Conservation (phyloP, 2,888 invertebrate genomes). For the Lithophane leautieri region DNA sequence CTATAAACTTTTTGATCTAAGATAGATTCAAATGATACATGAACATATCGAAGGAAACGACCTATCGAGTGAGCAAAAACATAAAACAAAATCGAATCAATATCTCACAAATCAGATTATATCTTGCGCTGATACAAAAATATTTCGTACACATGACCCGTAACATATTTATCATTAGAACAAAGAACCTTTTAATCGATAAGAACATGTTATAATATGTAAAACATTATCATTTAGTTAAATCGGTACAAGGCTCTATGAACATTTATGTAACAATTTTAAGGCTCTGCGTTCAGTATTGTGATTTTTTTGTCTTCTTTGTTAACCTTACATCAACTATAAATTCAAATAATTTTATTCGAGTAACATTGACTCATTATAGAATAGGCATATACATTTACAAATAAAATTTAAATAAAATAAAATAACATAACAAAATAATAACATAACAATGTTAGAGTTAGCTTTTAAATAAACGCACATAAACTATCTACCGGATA, state of each 20-base stretch:
- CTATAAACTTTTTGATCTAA: conserved; percentile 9
- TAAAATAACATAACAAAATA: no score
- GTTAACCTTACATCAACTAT: not conserved
- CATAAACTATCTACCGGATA: no score
- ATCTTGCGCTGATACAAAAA: conserved; percentile 43
- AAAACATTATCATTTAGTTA: conserved; percentile 66
- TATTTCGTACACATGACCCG: conserved; percentile 57
- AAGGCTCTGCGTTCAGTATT: not conserved
- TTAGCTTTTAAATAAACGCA: not conserved
- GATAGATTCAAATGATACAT: conserved; percentile 23
- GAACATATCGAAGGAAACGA: conserved; percentile 25
- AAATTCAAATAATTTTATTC: no score
- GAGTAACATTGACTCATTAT: no score
- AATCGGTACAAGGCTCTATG: conserved; percentile 57
- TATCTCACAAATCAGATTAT: conserved; percentile 49
- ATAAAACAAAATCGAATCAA: conserved; percentile 35
- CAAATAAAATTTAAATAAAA: no score
- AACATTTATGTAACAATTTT: conserved; percentile 41
- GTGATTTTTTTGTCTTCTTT: not conserved
- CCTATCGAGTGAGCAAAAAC: conserved; percentile 47
- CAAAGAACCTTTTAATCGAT: conserved; percentile 76
- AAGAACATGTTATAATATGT: conserved; percentile 67
- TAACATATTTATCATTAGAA: conserved; percentile 71
- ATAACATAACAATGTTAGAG: not conserved
- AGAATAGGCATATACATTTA: no score